phyloP scores from a whole-genome alignment of 2,888 invertebrate genomes.

The Polydrusus cervinus region DNA sequence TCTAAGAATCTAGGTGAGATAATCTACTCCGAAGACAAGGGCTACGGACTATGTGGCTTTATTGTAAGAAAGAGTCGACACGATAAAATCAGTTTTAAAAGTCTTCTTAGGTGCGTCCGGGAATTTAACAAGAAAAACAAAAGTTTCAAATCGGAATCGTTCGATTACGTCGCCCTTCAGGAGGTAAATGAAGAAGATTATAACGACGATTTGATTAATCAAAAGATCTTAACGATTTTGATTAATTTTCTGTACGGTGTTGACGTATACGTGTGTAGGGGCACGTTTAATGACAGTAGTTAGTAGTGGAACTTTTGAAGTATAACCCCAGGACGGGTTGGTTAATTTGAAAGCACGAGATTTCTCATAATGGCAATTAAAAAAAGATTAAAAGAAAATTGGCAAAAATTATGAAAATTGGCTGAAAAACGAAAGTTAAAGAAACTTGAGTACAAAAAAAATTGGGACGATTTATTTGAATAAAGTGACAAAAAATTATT shows the following conservation, averaged over 20 bases:
- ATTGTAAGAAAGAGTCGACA: constrained; percentile 56
- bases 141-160: constrained; percentile 41
- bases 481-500: too few species aligned
- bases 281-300: constrained; percentile 2
- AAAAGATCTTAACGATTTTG: constrained; percentile 66
- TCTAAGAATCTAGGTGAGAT: constrained; percentile 60
- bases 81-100: constrained; percentile 57
- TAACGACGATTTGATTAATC: constrained; percentile 59
- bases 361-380: too few species aligned
- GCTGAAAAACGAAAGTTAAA: too few species aligned
- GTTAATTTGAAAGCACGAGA: not conserved
- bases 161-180: constrained; percentile 57
- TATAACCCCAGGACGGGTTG: not conserved
- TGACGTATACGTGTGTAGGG: constrained; percentile 63
- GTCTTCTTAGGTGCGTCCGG: constrained; percentile 56
- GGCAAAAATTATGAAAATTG: too few species aligned
- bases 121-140: constrained; percentile 56
- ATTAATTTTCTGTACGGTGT: constrained; percentile 61
- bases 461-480: too few species aligned
- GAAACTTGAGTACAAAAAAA: too few species aligned
- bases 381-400: too few species aligned
- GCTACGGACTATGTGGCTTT: constrained; percentile 62
- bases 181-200: constrained; percentile 58
- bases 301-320: not conserved
- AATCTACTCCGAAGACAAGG: constrained; percentile 56